Conservation (phyloP, 2,888 invertebrate species). For the Halocaridina rubra region DNA sequence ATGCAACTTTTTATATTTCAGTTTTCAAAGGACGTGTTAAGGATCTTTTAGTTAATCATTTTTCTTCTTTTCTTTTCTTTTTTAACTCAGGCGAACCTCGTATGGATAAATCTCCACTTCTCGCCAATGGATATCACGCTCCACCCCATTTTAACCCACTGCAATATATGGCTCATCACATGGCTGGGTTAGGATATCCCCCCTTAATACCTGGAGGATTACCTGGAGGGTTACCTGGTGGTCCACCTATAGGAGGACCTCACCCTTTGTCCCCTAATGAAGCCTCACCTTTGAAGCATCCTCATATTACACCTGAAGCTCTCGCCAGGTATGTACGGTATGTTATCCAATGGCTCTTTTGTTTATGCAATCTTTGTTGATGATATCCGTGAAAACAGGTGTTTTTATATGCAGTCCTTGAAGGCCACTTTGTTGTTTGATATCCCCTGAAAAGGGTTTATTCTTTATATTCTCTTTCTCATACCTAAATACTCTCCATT, state of each 20-base stretch:
- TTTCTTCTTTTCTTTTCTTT: too few relatives aligned
- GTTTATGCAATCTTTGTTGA: too few relatives aligned
- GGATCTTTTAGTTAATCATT: too few relatives aligned
- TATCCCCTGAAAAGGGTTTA: too few relatives aligned
- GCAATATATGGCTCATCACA: conserved; percentile 86
- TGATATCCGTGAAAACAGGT: too few relatives aligned
- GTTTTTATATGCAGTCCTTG: too few relatives aligned
- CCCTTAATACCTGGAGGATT: conserved; percentile 56
- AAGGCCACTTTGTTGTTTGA: too few relatives aligned
- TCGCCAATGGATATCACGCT: conserved; percentile 89
- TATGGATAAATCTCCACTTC: conserved; percentile 89
- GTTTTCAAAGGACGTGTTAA: too few relatives aligned
- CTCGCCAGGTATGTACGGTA: conserved; percentile 50
- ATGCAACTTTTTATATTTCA: too few relatives aligned
- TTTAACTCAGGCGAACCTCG: conserved; percentile 69
- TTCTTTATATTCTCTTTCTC: too few relatives aligned
- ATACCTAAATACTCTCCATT: too few relatives aligned
- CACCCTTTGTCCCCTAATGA: conserved; percentile 59
- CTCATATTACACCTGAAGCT: conserved; percentile 57
- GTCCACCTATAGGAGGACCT: conserved; percentile 39
- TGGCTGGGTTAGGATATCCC: conserved; percentile 61
- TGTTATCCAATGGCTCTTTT: too few relatives aligned
- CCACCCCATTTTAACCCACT: conserved; percentile 91
- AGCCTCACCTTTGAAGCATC: conserved; percentile 56
- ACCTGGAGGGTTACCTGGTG: conserved; percentile 44